These are phyloP conservation scores for Tenrec ecaudatus DNA, from an alignment of 2,113 vertebrate genomes.

Conservation along the genomic window DNA sequence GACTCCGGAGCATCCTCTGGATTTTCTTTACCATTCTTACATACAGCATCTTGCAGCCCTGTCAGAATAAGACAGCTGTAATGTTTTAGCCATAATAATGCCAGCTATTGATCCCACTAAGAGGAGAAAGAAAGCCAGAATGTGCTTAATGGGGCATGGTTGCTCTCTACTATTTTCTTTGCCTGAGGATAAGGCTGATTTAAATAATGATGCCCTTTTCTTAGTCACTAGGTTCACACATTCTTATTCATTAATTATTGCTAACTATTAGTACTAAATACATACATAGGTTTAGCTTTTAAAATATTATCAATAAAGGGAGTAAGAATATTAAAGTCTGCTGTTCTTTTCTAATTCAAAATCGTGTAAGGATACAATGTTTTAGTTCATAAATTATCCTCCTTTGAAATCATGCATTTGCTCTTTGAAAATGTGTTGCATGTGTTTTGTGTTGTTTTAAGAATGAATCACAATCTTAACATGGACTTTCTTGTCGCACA, in stretches of 20 bases:
- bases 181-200: conserved; percentile 66
- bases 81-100: conserved; percentile 70
- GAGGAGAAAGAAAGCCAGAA: conserved; percentile 40
- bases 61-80: conserved; percentile 76
- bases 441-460: not conserved
- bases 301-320: conserved; percentile 21
- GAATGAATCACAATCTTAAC: not conserved
- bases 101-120: conserved; percentile 76
- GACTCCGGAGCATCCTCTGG: conserved; percentile 43
- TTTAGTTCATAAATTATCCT: not conserved
- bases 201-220: conserved; percentile 74
- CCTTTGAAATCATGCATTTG: not conserved
- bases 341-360: conserved; percentile 24
- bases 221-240: conserved; percentile 63
- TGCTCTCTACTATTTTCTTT: conserved; percentile 76
- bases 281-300: not conserved
- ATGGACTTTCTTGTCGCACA: not conserved
- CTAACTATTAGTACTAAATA: conserved; percentile 54
- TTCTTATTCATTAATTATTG: conserved; percentile 74
- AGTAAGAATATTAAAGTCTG: conserved; percentile 6
- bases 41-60: conserved; percentile 55
- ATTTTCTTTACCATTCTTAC: conserved; percentile 44
- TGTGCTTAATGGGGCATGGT: conserved; percentile 70
- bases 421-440: not conserved
- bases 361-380: not conserved